Evolutionary conservation across 1,140 invertebrate species (phyloP).

Genomic region (Globodera ellingtonae): DNA sequence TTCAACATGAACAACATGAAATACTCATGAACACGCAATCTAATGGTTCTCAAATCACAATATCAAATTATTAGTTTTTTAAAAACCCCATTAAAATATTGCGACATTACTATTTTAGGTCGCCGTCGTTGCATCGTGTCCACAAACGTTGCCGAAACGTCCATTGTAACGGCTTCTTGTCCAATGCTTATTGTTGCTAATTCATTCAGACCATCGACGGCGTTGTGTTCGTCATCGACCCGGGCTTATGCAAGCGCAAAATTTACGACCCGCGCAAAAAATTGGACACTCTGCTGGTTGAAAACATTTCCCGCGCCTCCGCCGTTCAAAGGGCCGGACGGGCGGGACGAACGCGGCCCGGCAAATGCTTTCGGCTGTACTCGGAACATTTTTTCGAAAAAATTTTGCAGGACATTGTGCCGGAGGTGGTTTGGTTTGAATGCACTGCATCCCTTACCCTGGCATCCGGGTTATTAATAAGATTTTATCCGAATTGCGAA

Average conservation of each 20-base stretch:
- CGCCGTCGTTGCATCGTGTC: constrained; percentile 71
- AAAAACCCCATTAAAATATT: too few relatives aligned
- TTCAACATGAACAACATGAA: constrained; percentile 82
- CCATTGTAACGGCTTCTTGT: not conserved
- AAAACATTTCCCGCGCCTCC: constrained; percentile 91
- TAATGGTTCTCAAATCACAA: too few relatives aligned
- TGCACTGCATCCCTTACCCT: too few relatives aligned
- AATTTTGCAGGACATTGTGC: not conserved
- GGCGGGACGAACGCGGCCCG: constrained; percentile 91
- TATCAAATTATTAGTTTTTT: too few relatives aligned
- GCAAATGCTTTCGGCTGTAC: constrained; percentile 96
- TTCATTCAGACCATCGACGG: constrained; percentile 83
- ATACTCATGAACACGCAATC: constrained; percentile 73
- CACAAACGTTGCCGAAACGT: constrained; percentile 19
- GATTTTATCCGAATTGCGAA: too few relatives aligned
- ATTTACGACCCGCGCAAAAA: constrained; percentile 94
- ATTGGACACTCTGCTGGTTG: constrained; percentile 69
- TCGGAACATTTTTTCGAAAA: constrained; percentile 66
- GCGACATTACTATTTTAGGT: too few relatives aligned
- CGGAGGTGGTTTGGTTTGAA: not conserved
- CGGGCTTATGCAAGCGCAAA: constrained; percentile 99
- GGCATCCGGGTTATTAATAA: too few relatives aligned
- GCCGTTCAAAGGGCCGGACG: constrained; percentile 89
- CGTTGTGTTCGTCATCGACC: constrained; percentile 98
- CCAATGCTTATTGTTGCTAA: constrained; percentile 71